phyloP scores from a whole-genome alignment of 2,797 vertebrate genomes.

The Australoheros facetus region DNA sequence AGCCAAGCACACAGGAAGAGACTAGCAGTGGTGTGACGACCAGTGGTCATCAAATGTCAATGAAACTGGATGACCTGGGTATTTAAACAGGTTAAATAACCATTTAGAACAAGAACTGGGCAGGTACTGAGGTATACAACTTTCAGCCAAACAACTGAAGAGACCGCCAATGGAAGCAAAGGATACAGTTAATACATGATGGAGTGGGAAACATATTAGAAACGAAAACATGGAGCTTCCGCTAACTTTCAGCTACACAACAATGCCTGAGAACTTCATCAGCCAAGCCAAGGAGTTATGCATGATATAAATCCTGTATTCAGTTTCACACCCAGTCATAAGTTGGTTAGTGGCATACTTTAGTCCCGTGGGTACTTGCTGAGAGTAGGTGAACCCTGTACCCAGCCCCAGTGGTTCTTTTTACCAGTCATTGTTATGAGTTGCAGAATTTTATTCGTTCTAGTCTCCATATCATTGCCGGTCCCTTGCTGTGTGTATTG shows the following conservation, averaged over 20 bases:
- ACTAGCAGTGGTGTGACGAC: not conserved
- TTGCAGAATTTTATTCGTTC: not conserved
- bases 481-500: not conserved
- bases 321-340: not conserved
- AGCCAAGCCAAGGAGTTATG: not conserved
- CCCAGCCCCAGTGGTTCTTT: not conserved
- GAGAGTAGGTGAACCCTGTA: not conserved
- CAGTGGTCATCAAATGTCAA: not conserved
- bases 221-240: too few relatives aligned
- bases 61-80: not conserved
- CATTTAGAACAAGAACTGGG: not conserved
- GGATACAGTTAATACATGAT: not conserved
- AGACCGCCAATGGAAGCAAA: fast-evolving
- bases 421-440: not conserved
- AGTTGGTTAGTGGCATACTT: not conserved
- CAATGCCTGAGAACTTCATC: not conserved
- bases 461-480: not conserved
- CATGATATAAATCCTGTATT: not conserved
- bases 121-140: not conserved
- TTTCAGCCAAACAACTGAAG: not conserved
- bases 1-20: not conserved
- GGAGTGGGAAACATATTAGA: not conserved
- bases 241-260: too few relatives aligned
- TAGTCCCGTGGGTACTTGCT: not conserved
- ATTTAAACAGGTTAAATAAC: not conserved